Conservation (phyloP, 35 echinoderm and acorn worm species). For the Lytechinus pictus region DNA sequence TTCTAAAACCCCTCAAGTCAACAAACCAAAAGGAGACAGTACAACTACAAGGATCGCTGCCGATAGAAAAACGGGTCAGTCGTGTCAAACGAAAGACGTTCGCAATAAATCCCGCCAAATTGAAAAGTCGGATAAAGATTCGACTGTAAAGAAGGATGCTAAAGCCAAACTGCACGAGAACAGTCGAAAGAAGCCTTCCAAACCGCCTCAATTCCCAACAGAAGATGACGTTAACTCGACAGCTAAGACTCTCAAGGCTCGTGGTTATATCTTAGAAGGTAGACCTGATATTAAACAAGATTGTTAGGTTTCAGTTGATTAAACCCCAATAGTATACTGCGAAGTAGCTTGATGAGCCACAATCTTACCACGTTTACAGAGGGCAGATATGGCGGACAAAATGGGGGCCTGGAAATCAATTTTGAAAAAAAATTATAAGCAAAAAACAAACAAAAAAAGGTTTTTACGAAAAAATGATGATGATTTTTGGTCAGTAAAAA, state of each 20-base stretch:
- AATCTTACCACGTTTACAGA: too few species aligned
- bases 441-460: too few species aligned
- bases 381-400: too few species aligned
- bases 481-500: too few species aligned
- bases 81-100: neutral
- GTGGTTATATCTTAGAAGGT: slow-evolving; percentile 29
- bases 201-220: slow-evolving; percentile 34
- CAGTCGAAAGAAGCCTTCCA: neutral
- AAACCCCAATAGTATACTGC: too few species aligned
- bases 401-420: too few species aligned
- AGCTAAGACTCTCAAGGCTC: neutral
- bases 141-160: neutral
- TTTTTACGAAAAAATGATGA: too few species aligned
- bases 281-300: neutral
- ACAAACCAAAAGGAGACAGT: slow-evolving; percentile 35
- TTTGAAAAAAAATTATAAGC: too few species aligned
- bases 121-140: neutral
- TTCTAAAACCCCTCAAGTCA: neutral
- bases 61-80: neutral
- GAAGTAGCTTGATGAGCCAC: too few species aligned
- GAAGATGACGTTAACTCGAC: slow-evolving; percentile 35
- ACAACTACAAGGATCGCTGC: neutral
- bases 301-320: too few species aligned
- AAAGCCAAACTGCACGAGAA: neutral
- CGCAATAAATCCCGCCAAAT: neutral